Base-by-base conservation (phyloP, 2,888 invertebrate genomes). In the Tachina grossa region DNA sequence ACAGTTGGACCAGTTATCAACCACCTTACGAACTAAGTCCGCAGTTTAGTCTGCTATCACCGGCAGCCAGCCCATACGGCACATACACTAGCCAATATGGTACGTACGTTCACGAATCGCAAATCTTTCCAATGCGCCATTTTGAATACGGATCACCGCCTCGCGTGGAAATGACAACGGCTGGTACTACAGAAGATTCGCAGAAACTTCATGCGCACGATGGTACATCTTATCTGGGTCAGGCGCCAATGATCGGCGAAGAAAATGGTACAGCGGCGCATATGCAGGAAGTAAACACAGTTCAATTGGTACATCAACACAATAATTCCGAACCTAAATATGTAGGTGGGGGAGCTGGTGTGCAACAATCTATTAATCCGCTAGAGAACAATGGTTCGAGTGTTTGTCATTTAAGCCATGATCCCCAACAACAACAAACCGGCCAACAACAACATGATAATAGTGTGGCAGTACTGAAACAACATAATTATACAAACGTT, bases 11-110 rank as follows among this genome's bases (percentile, higher is more conserved):
- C 0, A 92, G 92, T 87, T 96, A 96, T 90, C 96, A 96, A 88
- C 95, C 96, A 53, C 95, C 96, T 0, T 96, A 96, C 91, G 97
- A 97, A 89, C 92, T 97, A 16, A 95, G 96, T 22, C 95, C 96
- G 11, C 97, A 97, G 90, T 93, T 95, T 81, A 95, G 95, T 90
- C 93, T 97, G 49, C 93, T 97, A 51, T 96, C 96, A 78, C 95
- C 96, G 0, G 94, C 96, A 65, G 94, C 94, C 69, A 94, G 94
- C 83, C 95, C 95, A 0, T 96, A 95, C 87, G 94, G 95, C 13
- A 94, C 94, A 65, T 96, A 95, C 89, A 94, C 94, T 49, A 94
- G 94, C 39, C 94, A 95, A 88, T 96, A 96, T 89, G 95, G 95
- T 45, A 94, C 95, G 9, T 95, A 95, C 88, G 93, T 94, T 47